Evolutionary conservation across 2,113 vertebrate species (phyloP).

Genomic region (Bujurquina vittata): DNA sequence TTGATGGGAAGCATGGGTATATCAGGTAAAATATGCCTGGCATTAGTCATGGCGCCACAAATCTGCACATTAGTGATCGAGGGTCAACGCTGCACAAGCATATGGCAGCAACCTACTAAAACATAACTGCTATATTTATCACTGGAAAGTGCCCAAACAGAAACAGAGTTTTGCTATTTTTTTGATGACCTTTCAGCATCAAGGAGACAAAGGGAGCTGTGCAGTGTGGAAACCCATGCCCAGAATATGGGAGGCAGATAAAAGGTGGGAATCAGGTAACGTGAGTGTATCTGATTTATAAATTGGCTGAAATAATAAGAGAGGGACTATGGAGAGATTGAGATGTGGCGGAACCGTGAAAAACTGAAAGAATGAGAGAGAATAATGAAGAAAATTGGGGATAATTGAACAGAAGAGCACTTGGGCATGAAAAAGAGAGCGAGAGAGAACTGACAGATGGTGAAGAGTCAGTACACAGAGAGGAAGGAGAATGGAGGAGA

Average conservation of each 20-base stretch:
- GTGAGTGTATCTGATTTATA: constrained; percentile 42
- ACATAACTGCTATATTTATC: neutral
- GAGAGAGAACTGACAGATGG: constrained; percentile 21
- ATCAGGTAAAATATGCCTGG: no score
- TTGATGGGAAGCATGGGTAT: no score
- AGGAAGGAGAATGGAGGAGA: constrained; percentile 41
- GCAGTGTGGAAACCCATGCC: constrained; percentile 34
- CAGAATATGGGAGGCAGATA: constrained; percentile 2
- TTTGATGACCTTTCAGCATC: neutral
- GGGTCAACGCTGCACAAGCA: neutral
- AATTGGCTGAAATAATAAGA: constrained; percentile 53
- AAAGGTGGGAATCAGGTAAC: constrained; percentile 23
- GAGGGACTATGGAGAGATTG: neutral
- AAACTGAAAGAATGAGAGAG: constrained; percentile 19
- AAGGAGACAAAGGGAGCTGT: constrained; percentile 9
- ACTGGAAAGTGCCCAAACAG: constrained; percentile 3
- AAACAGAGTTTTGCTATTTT: constrained; percentile 2
- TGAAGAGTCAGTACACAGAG: constrained; percentile 48
- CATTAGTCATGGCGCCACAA: no score
- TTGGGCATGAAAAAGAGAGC: constrained; percentile 30
- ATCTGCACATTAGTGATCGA: no score
- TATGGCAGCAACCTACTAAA: neutral
- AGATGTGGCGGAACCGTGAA: neutral
- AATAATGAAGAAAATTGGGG: constrained; percentile 53
- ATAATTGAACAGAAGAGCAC: constrained; percentile 56